These are phyloP conservation scores for Drosophila bocki DNA, from an alignment of 1,140 invertebrate species.

Conservation along the genomic window DNA sequence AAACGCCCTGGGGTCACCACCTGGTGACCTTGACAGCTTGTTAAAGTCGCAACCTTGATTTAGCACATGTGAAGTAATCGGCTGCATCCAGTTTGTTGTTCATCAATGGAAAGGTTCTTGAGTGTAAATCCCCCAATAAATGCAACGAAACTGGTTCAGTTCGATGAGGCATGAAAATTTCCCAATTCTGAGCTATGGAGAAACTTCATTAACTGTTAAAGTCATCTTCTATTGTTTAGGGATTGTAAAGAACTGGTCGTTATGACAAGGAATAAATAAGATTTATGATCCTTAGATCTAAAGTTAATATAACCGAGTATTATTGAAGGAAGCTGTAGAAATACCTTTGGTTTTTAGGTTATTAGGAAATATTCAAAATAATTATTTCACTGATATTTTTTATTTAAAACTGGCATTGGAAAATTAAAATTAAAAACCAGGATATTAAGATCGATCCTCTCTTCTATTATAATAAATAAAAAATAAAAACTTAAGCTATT, in stretches of 20 bases:
- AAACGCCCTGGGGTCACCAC: slow-evolving; percentile 4
- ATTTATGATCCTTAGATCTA: too few relatives aligned
- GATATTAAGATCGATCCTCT: too few relatives aligned
- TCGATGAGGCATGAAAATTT: background rate
- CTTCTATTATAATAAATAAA: background rate
- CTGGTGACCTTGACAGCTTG: slow-evolving; percentile 25
- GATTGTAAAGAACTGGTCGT: background rate
- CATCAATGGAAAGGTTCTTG: slow-evolving; percentile 38
- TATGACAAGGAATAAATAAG: background rate
- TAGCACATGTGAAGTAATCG: slow-evolving; percentile 14
- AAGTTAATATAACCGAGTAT: too few relatives aligned
- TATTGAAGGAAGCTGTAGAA: background rate
- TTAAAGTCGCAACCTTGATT: slow-evolving; percentile 20
- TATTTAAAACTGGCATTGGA: background rate
- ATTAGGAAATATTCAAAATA: too few relatives aligned
- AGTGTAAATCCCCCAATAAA: background rate
- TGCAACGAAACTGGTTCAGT: slow-evolving; percentile 14
- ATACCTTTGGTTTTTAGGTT: background rate
- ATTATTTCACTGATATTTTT: background rate
- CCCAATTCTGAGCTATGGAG: background rate
- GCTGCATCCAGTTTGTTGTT: slow-evolving; percentile 15
- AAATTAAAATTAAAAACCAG: background rate
- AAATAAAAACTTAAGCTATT: background rate
- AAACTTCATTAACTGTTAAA: background rate
- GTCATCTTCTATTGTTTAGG: background rate